phyloP scores from a whole-genome alignment of 1,140 invertebrate species.

The Chrysomallon squamiferum region DNA sequence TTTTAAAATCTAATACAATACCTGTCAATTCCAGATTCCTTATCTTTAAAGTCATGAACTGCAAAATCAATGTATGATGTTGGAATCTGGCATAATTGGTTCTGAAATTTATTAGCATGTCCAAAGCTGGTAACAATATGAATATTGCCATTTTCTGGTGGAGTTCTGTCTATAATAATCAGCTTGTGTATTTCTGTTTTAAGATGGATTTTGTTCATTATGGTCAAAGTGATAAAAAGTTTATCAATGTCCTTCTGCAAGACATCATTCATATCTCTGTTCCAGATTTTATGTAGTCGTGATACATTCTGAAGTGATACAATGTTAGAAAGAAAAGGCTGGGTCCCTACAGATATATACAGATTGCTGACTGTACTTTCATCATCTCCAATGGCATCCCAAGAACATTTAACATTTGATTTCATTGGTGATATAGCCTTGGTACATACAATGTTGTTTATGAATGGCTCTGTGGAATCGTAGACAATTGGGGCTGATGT shows the following conservation, averaged over 20 bases:
- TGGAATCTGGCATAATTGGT: constrained; percentile 25
- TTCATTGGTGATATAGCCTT: constrained; percentile 11
- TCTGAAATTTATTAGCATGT: neutral
- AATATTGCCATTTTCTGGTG: constrained; percentile 11
- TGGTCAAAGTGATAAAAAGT: constrained; percentile 21
- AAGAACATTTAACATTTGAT: constrained; percentile 17
- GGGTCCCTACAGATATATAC: neutral
- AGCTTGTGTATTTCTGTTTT: neutral
- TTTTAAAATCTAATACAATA: too few relatives aligned
- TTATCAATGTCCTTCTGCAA: constrained; percentile 3
- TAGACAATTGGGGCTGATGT: constrained; percentile 13
- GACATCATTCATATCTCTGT: constrained; percentile 4
- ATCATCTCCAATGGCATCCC: constrained; percentile 13
- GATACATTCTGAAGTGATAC: neutral
- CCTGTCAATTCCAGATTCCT: constrained; percentile 21
- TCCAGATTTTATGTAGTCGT: neutral
- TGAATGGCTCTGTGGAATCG: constrained; percentile 14
- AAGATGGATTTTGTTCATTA: constrained; percentile 16
- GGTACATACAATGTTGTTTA: constrained; percentile 16
- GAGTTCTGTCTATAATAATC: constrained; percentile 19
- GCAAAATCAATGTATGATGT: constrained; percentile 19
- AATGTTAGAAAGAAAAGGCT: neutral
- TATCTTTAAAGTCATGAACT: constrained; percentile 11
- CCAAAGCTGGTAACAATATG: constrained; percentile 19
- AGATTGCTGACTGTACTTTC: constrained; percentile 1